Base-by-base conservation (phyloP, 1,140 invertebrate species). In the Streblospio benedicti region DNA sequence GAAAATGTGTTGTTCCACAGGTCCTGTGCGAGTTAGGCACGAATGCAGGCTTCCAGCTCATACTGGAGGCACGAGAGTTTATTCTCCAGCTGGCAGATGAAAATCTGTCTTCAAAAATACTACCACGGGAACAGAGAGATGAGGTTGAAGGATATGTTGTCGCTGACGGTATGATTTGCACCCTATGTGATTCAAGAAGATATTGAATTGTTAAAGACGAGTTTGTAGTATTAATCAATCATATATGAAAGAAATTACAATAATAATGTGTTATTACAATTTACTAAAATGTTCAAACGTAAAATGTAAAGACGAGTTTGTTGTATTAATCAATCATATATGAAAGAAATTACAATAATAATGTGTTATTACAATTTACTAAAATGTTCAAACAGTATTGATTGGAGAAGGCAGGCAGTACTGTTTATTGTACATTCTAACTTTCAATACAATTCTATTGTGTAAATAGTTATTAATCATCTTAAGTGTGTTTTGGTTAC, bases 11-110 rank as follows among this genome's bases (percentile, higher is more conserved):
- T 47, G 30, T 61, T 65, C 30, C 6, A 16, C 53, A 75, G 73
- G 67, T 96, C 33, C 78, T 96, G 38, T 83, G 92, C 14, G 92
- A 96, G 78, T 81, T 86, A 66, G 93, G 93, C 4, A 87, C 85
- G 0, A 86, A 84, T 66, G 83, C 85, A 43, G 91, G 91, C 5
- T 93, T 87, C 62, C 54, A 51, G 20, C 41, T 72, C n/a, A 67
- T 80, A 16, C 20, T 74, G 49, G 79, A 81, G 65, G 79, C 79
- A n/a, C 62, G 78, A 55, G 72, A 80, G 41, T 70, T 70, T 57
- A 54, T 80, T 4, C 54, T 78, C 9, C 33, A 65, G 60, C 47
- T 60, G 27, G 25, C 58, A 32, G 30, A 35, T 33, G 28, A 6
- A 3, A 85, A 60, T 88, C 90, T 81, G 86, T 85, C 1, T 77